Evolutionary conservation across 2,888 invertebrate genomes (phyloP).

Genomic region (Acrobeloides nanus): DNA sequence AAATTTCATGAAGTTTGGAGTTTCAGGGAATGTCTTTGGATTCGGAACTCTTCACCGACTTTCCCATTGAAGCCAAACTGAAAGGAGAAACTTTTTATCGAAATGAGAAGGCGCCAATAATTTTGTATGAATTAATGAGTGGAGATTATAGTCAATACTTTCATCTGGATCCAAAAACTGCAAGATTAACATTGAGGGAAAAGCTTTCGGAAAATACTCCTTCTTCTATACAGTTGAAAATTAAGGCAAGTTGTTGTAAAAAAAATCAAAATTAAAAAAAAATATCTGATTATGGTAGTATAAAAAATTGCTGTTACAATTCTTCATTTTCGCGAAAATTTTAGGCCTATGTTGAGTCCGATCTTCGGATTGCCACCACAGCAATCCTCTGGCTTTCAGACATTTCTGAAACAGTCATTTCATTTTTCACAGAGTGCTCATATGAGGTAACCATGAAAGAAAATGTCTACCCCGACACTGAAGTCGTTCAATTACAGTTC

Average conservation of each 20-base stretch:
- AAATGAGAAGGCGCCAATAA: too few relatives aligned
- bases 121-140: conserved; percentile 10
- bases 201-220: conserved; percentile 10
- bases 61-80: conserved; percentile 21
- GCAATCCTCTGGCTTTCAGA: conserved; percentile 20
- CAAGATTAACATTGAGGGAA: conserved; percentile 10
- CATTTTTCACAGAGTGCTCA: conserved; percentile 30
- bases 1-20: neutral
- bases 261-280: neutral
- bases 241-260: conserved; percentile 6
- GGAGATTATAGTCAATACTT: conserved; percentile 15
- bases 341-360: conserved; percentile 10
- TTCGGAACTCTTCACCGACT: conserved; percentile 18
- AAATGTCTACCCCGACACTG: conserved; percentile 18
- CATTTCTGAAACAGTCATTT: conserved; percentile 18
- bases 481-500: conserved; percentile 11
- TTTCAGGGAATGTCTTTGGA: conserved; percentile 17
- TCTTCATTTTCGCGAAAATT: neutral
- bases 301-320: neutral
- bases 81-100: conserved; percentile 13
- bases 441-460: conserved; percentile 22
- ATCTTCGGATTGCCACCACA: conserved; percentile 2
- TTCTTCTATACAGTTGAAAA: conserved; percentile 8
- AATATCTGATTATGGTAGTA: conserved; percentile 2
- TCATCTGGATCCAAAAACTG: conserved; percentile 14